Evolutionary conservation across 2,797 vertebrate genomes (phyloP).

Genomic region (Kryptolebias ocellatus): DNA sequence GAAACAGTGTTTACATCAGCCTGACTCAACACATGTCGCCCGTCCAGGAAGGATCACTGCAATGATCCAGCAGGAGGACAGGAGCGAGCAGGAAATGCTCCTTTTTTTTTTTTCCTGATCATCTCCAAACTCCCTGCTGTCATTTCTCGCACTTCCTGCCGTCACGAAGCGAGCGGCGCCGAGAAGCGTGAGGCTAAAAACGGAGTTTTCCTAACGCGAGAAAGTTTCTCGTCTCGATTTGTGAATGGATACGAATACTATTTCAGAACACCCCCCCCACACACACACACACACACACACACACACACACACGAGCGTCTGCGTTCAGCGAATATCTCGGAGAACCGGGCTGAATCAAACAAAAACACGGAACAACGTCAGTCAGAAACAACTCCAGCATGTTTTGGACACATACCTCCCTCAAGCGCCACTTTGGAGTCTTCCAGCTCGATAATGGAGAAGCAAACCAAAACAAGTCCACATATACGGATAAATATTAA

Average conservation of each 20-base stretch:
- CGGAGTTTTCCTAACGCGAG: slow-evolving; percentile 11
- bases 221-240: slow-evolving; percentile 38
- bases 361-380: slow-evolving; percentile 45
- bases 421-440: slow-evolving; percentile 81
- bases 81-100: neutral
- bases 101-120: neutral
- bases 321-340: neutral
- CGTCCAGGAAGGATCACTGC: slow-evolving; percentile 10
- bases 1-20: slow-evolving; percentile 25
- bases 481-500: slow-evolving; percentile 19
- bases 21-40: slow-evolving; percentile 5
- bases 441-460: slow-evolving; percentile 45
- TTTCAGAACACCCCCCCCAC: no score
- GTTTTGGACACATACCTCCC: slow-evolving; percentile 75
- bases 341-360: neutral
- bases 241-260: slow-evolving; percentile 32
- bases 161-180: neutral
- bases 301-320: neutral
- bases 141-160: neutral
- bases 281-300: neutral
- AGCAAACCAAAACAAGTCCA: slow-evolving; percentile 8
- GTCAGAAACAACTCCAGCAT: slow-evolving; percentile 40
- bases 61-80: neutral
- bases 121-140: neutral
- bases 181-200: neutral